phyloP scores from a whole-genome alignment of 2,888 invertebrate genomes.

The Drosophila neotestacea region DNA sequence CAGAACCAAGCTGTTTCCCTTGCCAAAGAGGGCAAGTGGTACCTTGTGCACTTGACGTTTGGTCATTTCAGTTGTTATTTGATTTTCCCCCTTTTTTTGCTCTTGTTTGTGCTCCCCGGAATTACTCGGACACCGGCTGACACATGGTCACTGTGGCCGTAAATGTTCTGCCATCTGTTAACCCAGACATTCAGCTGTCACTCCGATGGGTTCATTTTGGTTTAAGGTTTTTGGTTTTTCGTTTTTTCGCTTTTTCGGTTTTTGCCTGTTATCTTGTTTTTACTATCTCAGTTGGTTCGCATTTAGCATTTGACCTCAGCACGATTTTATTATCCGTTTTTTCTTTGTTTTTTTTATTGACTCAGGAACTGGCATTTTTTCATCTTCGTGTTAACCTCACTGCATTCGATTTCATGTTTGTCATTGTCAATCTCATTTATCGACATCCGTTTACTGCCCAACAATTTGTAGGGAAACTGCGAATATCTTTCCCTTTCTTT shows the following conservation, averaged over 20 bases:
- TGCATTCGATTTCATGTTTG: constrained; percentile 75
- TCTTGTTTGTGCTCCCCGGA: constrained; percentile 27
- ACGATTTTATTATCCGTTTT: constrained; percentile 60
- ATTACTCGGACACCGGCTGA: constrained; percentile 52
- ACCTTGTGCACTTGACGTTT: constrained; percentile 64
- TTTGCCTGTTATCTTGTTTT: constrained; percentile 27
- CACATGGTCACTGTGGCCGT: constrained; percentile 63
- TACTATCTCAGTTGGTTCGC: constrained; percentile 25
- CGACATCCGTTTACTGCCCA: constrained; percentile 73
- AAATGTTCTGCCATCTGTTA: constrained; percentile 79
- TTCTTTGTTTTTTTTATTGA: constrained; percentile 54
- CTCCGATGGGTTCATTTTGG: constrained; percentile 61
- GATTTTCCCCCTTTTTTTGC: constrained; percentile 15
- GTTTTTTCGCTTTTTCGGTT: constrained; percentile 26
- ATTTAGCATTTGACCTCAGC: constrained; percentile 68
- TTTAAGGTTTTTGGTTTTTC: constrained; percentile 62
- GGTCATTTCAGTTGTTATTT: constrained; percentile 70
- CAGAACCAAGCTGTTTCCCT: constrained; percentile 30
- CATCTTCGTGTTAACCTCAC: constrained; percentile 62
- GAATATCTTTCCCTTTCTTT: constrained; percentile 25
- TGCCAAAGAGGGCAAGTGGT: constrained; percentile 8
- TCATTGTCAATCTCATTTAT: constrained; percentile 80
- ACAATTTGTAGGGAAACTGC: constrained; percentile 64
- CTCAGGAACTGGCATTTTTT: constrained; percentile 55
- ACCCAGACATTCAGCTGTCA: constrained; percentile 69